A percentile compares a stretch with the other conserved stretches of the same genome.
phyloP scores from a whole-genome alignment of 2,888 invertebrate species.

The Bellardia pandia region DNA sequence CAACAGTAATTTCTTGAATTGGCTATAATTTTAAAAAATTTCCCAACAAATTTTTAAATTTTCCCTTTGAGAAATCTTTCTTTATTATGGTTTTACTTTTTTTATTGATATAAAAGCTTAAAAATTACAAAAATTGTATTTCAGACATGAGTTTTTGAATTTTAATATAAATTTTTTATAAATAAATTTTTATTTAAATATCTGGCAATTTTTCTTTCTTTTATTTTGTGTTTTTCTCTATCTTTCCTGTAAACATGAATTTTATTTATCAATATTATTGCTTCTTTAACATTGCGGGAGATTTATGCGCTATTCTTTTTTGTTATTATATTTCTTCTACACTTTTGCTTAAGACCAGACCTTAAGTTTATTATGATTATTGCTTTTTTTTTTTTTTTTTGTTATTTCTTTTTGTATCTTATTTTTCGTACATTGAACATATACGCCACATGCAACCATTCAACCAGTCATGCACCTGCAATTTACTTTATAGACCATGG shows the following conservation, averaged over 20 bases:
- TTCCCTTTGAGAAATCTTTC: no score
- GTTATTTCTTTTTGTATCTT: slow-evolving; percentile 59
- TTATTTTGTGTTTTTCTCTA: no score
- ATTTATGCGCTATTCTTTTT: slow-evolving; percentile 76
- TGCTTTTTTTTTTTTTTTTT: slow-evolving; percentile 27
- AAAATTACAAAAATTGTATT: no score
- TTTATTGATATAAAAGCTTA: no score
- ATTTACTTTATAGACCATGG: slow-evolving; percentile 84
- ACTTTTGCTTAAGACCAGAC: slow-evolving; percentile 57
- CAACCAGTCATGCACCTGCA: slow-evolving; percentile 83
- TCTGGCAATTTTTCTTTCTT: no score
- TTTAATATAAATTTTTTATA: no score
- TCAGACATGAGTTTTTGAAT: no score
- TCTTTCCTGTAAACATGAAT: no score
- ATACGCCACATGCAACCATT: slow-evolving; percentile 73
- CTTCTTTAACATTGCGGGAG: slow-evolving; percentile 77
- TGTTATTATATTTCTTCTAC: slow-evolving; percentile 43
- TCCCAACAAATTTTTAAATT: background rate
- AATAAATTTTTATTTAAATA: no score
- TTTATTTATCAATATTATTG: slow-evolving; percentile 67
- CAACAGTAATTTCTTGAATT: no score
- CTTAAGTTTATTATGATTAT: slow-evolving; percentile 48
- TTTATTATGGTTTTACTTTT: no score
- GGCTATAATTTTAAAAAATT: no score
- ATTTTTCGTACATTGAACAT: slow-evolving; percentile 35